These are phyloP conservation scores for Neosilurus hyrtlii DNA, from an alignment of 2,797 vertebrate genomes.

Conservation along the genomic window DNA sequence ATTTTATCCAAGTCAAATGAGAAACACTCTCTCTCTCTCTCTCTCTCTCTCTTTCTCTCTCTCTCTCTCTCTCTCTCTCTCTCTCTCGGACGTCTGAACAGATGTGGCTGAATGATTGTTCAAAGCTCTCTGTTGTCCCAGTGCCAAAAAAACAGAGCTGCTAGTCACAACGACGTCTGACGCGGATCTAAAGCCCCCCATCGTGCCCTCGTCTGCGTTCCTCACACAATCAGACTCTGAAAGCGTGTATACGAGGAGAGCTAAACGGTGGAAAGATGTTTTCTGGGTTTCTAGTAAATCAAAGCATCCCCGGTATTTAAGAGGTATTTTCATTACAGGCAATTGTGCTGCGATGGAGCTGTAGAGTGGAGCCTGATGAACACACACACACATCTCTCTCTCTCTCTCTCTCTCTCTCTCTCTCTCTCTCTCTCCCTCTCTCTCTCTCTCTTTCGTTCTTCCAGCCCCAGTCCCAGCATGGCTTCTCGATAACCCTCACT, in stretches of 20 bases:
- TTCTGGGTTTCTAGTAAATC: conserved; percentile 19
- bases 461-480: background rate
- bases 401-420: too few relatives aligned
- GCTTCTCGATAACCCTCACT: background rate
- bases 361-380: background rate
- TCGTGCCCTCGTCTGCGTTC: conserved; percentile 25
- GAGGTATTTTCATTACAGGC: conserved; percentile 53
- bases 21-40: too few relatives aligned
- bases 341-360: conserved; percentile 17
- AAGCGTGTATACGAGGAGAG: background rate
- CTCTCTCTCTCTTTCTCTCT: too few relatives aligned
- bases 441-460: too few relatives aligned
- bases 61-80: too few relatives aligned
- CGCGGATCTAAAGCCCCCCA: conserved; percentile 17
- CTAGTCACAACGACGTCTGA: conserved; percentile 12
- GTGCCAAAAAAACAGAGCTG: conserved; percentile 24
- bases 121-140: conserved; percentile 27
- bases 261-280: background rate
- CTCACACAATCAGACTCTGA: background rate
- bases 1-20: conserved; percentile 8
- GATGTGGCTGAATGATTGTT: conserved; percentile 18
- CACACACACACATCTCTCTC: too few relatives aligned
- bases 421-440: too few relatives aligned
- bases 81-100: conserved; percentile 3
- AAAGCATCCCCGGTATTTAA: conserved; percentile 55